Conservation (phyloP, 1,140 invertebrate genomes). For the Atta texana region DNA sequence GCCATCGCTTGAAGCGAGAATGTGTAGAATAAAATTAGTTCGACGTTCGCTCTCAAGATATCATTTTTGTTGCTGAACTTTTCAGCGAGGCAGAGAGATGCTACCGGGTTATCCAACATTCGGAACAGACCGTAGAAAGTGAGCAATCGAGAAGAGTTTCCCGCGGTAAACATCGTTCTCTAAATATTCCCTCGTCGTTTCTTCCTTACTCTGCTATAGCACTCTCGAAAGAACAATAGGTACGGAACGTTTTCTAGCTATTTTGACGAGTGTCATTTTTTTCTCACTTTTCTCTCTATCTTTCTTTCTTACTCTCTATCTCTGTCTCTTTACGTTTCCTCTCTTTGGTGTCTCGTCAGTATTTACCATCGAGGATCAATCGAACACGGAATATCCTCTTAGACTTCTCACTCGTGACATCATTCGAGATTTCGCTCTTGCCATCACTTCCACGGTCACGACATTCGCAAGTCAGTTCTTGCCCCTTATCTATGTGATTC, state of each 20-base stretch:
- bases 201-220: conserved; percentile 43
- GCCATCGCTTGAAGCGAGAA: background rate
- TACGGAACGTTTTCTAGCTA: conserved; percentile 41
- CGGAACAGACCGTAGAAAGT: conserved; percentile 28
- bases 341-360: background rate
- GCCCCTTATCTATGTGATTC: conserved; percentile 65
- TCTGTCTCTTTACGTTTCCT: background rate
- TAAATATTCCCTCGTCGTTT: conserved; percentile 59
- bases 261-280: conserved; percentile 59
- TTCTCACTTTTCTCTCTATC: background rate
- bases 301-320: background rate
- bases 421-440: conserved; percentile 49
- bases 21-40: conserved; percentile 50
- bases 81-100: conserved; percentile 12
- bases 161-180: conserved; percentile 60
- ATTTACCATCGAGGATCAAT: conserved; percentile 42
- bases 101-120: conserved; percentile 8
- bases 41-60: background rate
- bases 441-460: conserved; percentile 61
- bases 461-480: conserved; percentile 58
- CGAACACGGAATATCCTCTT: conserved; percentile 57
- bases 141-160: conserved; percentile 57
- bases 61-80: conserved; percentile 31
- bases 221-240: conserved; percentile 62
- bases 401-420: conserved; percentile 32